Percentiles rank a stretch among this genome's conserved stretches.
These are phyloP conservation scores for Leucania comma DNA, from an alignment of 2,888 invertebrate genomes.

Conservation along the genomic window DNA sequence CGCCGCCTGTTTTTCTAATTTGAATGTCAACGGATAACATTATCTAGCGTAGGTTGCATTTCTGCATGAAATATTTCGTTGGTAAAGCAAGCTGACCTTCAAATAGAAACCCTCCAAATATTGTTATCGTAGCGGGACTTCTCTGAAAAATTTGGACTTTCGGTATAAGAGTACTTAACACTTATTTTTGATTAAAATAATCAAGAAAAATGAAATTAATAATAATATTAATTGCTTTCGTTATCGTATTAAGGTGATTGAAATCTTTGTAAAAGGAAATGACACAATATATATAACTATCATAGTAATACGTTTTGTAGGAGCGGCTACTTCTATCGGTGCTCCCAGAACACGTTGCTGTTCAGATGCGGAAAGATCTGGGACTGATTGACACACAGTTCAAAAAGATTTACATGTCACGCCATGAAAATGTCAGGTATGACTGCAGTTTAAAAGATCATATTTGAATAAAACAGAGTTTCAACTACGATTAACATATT, in stretches of 20 bases:
- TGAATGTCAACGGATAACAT: neutral
- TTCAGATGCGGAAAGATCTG: constrained; percentile 98
- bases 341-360: constrained; percentile 98
- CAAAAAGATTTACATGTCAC: constrained; percentile 99
- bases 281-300: neutral
- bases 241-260: neutral
- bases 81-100: constrained; percentile 4
- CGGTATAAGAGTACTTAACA: neutral
- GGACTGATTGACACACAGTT: constrained; percentile 98
- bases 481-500: constrained; percentile 36
- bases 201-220: constrained; percentile 2
- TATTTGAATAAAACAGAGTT: constrained; percentile 27
- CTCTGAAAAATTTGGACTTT: neutral
- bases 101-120: neutral
- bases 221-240: neutral
- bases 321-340: constrained; percentile 98
- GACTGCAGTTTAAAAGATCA: constrained; percentile 55
- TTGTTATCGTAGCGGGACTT: neutral
- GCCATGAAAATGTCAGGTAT: constrained; percentile 98
- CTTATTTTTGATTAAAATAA: neutral
- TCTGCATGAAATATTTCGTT: neutral
- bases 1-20: neutral
- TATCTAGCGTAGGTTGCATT: neutral
- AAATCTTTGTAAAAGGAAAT: neutral
- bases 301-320: constrained; percentile 87